Evolutionary conservation across 2,797 vertebrate genomes (phyloP).

Genomic region (Eulemur coronatus): DNA sequence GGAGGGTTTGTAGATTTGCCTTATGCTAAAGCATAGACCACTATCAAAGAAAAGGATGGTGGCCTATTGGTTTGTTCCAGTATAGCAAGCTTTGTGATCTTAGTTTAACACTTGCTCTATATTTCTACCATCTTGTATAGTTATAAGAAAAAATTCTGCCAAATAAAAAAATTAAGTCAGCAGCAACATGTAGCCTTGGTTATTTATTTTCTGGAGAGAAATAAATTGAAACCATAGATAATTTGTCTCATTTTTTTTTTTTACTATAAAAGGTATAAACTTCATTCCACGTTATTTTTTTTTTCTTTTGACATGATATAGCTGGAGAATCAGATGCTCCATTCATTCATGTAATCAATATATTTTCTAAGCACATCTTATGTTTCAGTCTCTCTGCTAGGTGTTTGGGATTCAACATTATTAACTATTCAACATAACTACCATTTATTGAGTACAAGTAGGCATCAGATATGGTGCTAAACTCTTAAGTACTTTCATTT

Average conservation of each 20-base stretch:
- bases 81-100: background rate
- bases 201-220: background rate
- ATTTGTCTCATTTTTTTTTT: background rate
- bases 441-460: background rate
- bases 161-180: background rate
- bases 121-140: background rate
- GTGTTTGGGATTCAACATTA: background rate
- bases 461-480: background rate
- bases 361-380: background rate
- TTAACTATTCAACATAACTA: background rate
- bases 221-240: background rate
- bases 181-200: background rate
- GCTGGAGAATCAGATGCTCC: background rate
- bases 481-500: background rate
- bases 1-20: background rate
- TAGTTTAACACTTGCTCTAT: background rate
- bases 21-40: background rate
- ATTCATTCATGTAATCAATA: background rate
- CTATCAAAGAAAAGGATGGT: background rate
- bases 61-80: background rate
- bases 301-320: background rate
- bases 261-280: background rate
- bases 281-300: background rate
- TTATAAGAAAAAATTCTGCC: background rate
- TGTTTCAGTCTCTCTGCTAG: background rate